A percentile compares a stretch with the other conserved stretches of the same genome.
These are phyloP conservation scores for Rhopalosiphum nymphaeae DNA, from an alignment of 2,888 invertebrate genomes.

Conservation along the genomic window DNA sequence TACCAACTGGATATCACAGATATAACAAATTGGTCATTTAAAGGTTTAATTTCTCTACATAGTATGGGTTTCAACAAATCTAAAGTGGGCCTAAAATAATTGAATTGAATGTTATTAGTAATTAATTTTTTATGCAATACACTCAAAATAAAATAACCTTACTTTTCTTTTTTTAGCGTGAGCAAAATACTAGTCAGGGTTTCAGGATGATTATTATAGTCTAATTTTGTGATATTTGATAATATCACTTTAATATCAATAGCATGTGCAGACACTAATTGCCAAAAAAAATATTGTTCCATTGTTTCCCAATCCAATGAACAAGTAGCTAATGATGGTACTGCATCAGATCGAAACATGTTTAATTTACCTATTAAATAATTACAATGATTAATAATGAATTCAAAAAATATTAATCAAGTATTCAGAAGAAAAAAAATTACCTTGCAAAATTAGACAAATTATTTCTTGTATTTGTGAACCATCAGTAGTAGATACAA, in stretches of 20 bases:
- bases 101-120: conserved; percentile 1
- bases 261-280: conserved; percentile 92
- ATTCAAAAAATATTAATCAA: neutral
- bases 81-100: conserved; percentile 78
- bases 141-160: conserved; percentile 68
- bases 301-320: conserved; percentile 97
- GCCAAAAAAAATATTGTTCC: conserved; percentile 98
- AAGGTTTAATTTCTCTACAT: conserved; percentile 79
- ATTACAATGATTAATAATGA: neutral
- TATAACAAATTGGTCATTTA: conserved; percentile 89
- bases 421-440: neutral
- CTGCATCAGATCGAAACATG: conserved; percentile 85
- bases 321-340: conserved; percentile 81
- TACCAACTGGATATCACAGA: conserved; percentile 95
- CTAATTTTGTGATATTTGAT: conserved; percentile 84
- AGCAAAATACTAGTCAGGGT: conserved; percentile 91
- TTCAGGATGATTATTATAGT: conserved; percentile 89
- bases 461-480: conserved; percentile 90
- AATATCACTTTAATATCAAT: conserved; percentile 91
- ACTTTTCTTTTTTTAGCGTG: conserved; percentile 91
- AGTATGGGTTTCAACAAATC: conserved; percentile 88
- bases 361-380: conserved; percentile 72
- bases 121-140: neutral
- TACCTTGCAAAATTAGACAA: conserved; percentile 91
- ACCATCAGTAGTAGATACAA: conserved; percentile 92